Evolutionary conservation across 2,888 invertebrate genomes (phyloP).

Genomic region (Diarsia brunnea): DNA sequence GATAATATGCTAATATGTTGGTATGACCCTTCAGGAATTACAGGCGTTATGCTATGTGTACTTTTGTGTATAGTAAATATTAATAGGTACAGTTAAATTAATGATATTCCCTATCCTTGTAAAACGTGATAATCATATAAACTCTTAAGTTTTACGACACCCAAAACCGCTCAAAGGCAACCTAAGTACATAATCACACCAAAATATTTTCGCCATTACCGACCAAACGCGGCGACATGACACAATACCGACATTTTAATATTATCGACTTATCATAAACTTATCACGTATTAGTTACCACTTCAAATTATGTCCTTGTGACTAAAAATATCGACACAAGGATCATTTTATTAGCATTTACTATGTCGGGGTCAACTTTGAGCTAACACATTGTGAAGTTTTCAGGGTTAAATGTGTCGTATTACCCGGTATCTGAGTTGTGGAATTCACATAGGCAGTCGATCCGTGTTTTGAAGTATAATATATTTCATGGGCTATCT

Average conservation of each 20-base stretch:
- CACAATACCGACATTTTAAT: constrained; percentile 28
- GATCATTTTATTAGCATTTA: constrained; percentile 16
- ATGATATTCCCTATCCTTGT: constrained; percentile 1
- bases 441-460: not conserved
- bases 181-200: constrained; percentile 40
- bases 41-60: no score
- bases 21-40: not conserved
- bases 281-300: constrained; percentile 34
- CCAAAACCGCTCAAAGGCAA: constrained; percentile 9
- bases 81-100: not conserved
- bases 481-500: no score
- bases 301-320: constrained; percentile 38
- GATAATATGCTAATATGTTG: not conserved
- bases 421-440: not conserved
- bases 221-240: constrained; percentile 31
- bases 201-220: constrained; percentile 31
- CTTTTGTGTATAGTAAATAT: no score
- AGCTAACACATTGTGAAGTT: not conserved
- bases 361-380: not conserved
- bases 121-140: not conserved
- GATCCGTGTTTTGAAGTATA: not conserved
- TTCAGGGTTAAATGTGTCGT: not conserved
- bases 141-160: constrained; percentile 3
- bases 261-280: constrained; percentile 40
- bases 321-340: constrained; percentile 31